Percentiles rank a stretch among this genome's conserved stretches.
These are phyloP conservation scores for Phrynocephalus guinanensis DNA, from an alignment of 2,797 vertebrate species.

Conservation along the genomic window DNA sequence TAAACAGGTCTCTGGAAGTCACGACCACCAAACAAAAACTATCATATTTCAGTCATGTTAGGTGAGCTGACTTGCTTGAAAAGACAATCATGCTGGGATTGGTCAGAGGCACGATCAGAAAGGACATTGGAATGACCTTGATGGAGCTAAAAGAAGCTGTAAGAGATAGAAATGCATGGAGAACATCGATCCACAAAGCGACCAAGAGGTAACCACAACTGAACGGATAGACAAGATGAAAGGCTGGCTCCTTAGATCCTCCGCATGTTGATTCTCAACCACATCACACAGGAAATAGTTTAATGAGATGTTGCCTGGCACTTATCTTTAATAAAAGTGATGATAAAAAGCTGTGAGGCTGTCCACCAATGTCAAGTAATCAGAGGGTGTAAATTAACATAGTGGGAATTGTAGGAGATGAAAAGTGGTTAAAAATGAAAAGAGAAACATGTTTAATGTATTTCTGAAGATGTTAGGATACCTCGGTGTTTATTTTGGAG, in stretches of 20 bases:
- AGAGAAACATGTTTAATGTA: slow-evolving; percentile 14
- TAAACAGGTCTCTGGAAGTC: too few relatives aligned
- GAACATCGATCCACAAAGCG: too few relatives aligned
- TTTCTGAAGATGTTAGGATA: not conserved
- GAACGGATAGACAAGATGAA: not conserved
- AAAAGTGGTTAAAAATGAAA: not conserved
- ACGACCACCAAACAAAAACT: too few relatives aligned
- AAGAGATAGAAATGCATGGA: too few relatives aligned
- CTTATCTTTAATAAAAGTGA: not conserved
- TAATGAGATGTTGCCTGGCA: slow-evolving; percentile 10
- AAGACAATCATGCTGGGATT: too few relatives aligned
- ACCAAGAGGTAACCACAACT: too few relatives aligned
- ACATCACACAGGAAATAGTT: slow-evolving; percentile 39
- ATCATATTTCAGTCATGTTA: too few relatives aligned
- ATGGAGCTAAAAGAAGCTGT: too few relatives aligned
- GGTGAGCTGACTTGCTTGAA: too few relatives aligned
- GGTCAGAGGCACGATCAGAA: too few relatives aligned
- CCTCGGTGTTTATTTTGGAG: slow-evolving; percentile 9
- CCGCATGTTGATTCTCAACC: slow-evolving; percentile 16
- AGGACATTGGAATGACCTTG: too few relatives aligned
- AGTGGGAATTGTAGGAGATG: slow-evolving; percentile 20
- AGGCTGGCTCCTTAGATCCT: not conserved
- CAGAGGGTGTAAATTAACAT: not conserved
- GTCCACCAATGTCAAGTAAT: not conserved
- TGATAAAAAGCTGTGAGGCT: not conserved